Evolutionary conservation across 2,888 invertebrate genomes (phyloP), one percentile per base, ranked within the genome.

Genomic region (Catocala nupta): DNA sequence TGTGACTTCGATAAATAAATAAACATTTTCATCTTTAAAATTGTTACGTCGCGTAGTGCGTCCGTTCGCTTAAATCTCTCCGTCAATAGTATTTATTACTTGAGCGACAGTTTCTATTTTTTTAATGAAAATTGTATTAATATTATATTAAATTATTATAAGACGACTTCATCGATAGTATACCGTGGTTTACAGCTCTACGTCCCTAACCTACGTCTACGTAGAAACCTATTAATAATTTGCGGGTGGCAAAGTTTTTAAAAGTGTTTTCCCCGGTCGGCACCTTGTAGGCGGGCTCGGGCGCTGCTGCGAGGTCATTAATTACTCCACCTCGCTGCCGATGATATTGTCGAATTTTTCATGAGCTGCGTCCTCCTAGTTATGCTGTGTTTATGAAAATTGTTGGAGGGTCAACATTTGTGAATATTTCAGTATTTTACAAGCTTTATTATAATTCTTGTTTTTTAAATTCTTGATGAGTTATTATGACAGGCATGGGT

Each of bases 161-260:
- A 25, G 5, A 8, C 36, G 8, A 39, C 8, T 7, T 25, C 25
- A 49, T 49, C 49, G 49, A 49, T 34, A 49, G 5, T 25, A 7
- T 39, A 47, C 11, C 6, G 8, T 39, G 36, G 8, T 39, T 39
- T 39, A 9, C 34, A 25, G 9, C 9, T 43, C 43, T 59, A 42
- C 85, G 77, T 74, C 88, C 64, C 85, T 86, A 77, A n/a, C 16
- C 59, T 65, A 59, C 81, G 82, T 84, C 89, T 81, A 73, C 82
- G 82, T 81, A 82, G 83, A 81, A 91, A 92, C 90, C 93, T 93
- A 92, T 93, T 93, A 93, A 93, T 93, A 93, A 92, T 90, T 80
- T 84, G 85, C 87, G 91, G 90, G 83, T 86, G 88, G 85, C 70
- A 89, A 93, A 92, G 85, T 92, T 93, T 87, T 89, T 89, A 88